Evolutionary conservation across 2,888 invertebrate genomes (phyloP), one percentile per base, ranked within the genome.

Genomic region (Rhyacophila evoluta): DNA sequence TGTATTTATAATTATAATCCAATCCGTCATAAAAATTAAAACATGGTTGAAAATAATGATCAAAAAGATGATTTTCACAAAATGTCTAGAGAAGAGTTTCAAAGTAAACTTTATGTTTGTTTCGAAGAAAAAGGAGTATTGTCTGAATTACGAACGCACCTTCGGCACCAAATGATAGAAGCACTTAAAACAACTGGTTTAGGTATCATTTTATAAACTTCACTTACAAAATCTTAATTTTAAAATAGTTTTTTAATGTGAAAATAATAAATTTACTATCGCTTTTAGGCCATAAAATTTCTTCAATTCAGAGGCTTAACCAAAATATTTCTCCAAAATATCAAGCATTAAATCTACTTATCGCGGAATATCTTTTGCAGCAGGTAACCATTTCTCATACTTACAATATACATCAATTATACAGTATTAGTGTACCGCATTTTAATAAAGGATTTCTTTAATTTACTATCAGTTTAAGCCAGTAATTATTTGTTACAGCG

Each of bases 71-170:
- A 55, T 6, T 55, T 25, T 55, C 25, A 8, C 19, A 75, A 80
- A 79, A 83, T 83, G 83, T 81, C 75, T 77, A 74, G 75, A 2
- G 88, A 91, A 83, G 90, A 91, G 84, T 92, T 92, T 86, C 91
- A 92, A 85, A 88, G 87, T 83, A 89, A 88, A 84, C 87, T 92
- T 70, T 90, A 87, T 77, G 87, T 89, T 79, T 89, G 92, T 86
- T 91, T 92, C 84, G 91, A 92, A 84, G 90, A 91, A 84, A 91
- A 91, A 85, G 93, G 92, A 12, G 85, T 93, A 74, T 84, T 92
- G 37, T 88, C 89, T 37, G 91, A 92, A 82, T 85, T 92, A 73
- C 86, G 92, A 79, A 89, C 92, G 1, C 91, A 92, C 84, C 86
- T 93, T 84, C 88, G 92, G 68, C 87, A 89, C 70, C 91, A 92